Conservation (phyloP, 2,797 vertebrate species). For the Mormyrus hasselquistii region DNA sequence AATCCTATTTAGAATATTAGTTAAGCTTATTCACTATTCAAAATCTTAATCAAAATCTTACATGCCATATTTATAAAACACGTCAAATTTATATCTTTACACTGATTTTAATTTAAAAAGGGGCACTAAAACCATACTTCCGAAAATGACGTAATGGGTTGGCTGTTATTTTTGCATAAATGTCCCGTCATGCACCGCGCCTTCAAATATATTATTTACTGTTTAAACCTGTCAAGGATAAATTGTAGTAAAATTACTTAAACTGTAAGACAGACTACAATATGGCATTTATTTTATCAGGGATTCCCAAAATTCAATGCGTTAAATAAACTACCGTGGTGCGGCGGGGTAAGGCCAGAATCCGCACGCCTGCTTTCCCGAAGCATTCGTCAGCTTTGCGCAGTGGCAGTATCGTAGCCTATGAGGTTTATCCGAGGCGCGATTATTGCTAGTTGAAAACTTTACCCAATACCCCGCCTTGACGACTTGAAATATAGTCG, state of each 20-base stretch:
- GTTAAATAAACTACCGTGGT: neutral
- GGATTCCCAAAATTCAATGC: neutral
- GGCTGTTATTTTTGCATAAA: neutral
- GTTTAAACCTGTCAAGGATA: neutral
- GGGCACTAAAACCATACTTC: neutral
- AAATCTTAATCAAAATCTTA: neutral
- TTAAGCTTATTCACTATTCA: neutral
- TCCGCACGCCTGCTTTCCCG: rapidly evolving
- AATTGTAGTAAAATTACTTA: neutral
- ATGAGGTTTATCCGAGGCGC: slow-evolving; percentile 86
- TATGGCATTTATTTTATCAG: neutral
- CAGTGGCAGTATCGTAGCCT: slow-evolving; percentile 89
- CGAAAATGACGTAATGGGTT: neutral
- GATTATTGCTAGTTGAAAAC: slow-evolving; percentile 96
- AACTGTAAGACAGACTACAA: neutral
- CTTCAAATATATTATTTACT: neutral
- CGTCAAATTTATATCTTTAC: neutral
- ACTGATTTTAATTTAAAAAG: neutral
- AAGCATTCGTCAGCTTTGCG: slow-evolving; percentile 58
- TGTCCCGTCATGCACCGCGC: neutral
- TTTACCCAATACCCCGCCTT: slow-evolving; percentile 81
- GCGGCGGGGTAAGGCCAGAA: neutral
- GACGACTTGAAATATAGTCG: slow-evolving; percentile 92
- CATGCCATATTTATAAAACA: neutral
- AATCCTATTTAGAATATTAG: neutral